Evolutionary conservation across 2,888 invertebrate genomes (phyloP), one percentile per base, ranked within the genome.

Genomic region (Diarsia rubi): DNA sequence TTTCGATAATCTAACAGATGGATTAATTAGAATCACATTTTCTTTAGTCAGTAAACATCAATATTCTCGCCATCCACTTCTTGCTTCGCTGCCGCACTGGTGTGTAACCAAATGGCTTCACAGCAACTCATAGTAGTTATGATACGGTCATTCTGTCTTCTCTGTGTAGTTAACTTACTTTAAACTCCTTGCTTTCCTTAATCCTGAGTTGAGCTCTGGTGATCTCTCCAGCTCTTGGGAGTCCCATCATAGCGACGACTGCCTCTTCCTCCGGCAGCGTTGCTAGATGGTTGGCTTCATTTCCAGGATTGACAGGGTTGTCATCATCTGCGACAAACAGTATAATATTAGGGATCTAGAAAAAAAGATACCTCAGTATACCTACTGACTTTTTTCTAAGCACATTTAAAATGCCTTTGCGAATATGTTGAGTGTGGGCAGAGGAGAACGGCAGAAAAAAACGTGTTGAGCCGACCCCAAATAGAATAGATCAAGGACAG

Each of bases 161-260:
- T 52, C 37, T 37, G 4, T 5, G 11, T 37, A 42, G 1, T 12
- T 12, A 21, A 78, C 79, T 83, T 94, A 99, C 99, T 98, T 99
- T 99, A 96, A 99, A 99, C 96, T 99, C 99, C 95, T 99, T 99
- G 97, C 99, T 99, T 95, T 99, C 99, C 91, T 98, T 99, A 92
- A 99, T 98, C 92, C 99, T 97, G 90, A 99, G 97, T 96, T 98
- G 98, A 77, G 98, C 98, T 88, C 98, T 97, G 85, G 97, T 97
- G 91, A 98, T 97, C 87, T 99, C 99, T 5, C 99, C 99, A 81
- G 99, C 97, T 88, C 98, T 97, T 6, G 99, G 99, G 91, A 98
- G 98, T 49, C 99, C 99, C 95, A 99, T 97, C 92, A 99, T 97
- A 69, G 99, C 98, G 88, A 99, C 98, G 91, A 98, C 98, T 82